Conservation (phyloP, 2,113 vertebrate genomes). For the Zosterops japonicus region DNA sequence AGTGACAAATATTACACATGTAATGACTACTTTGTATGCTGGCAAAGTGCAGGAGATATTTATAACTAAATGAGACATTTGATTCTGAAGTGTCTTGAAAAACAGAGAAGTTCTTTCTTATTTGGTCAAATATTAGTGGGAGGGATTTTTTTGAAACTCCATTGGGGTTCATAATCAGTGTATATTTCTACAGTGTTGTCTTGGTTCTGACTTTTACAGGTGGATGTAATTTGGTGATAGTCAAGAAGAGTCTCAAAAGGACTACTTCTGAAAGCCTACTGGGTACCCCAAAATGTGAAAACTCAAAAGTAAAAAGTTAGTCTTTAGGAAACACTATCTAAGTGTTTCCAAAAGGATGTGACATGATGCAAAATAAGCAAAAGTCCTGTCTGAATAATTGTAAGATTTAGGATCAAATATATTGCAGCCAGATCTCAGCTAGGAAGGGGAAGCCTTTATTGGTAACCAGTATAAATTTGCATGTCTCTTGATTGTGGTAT, state of each 20-base stretch:
- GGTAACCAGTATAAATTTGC: background rate
- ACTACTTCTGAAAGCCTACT: background rate
- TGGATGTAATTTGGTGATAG: background rate
- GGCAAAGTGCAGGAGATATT: background rate
- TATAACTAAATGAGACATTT: background rate
- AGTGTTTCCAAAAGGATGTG: background rate
- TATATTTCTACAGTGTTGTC: background rate
- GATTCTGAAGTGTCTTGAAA: background rate
- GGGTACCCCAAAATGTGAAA: background rate
- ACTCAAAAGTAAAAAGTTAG: background rate
- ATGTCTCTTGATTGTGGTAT: background rate
- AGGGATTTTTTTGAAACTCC: background rate
- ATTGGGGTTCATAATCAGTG: background rate
- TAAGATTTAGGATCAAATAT: background rate
- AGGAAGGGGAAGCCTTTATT: background rate
- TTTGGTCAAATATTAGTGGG: background rate
- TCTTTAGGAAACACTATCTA: background rate
- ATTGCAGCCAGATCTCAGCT: background rate
- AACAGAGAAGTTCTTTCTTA: background rate
- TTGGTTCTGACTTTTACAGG: background rate
- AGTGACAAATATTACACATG: background rate
- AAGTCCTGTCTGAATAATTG: background rate
- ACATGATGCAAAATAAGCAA: background rate
- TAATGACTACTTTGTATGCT: background rate
- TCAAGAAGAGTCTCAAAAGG: background rate